These are phyloP conservation scores for Peromyscus californicus DNA, from an alignment of 2,113 vertebrate genomes.

Conservation along the genomic window DNA sequence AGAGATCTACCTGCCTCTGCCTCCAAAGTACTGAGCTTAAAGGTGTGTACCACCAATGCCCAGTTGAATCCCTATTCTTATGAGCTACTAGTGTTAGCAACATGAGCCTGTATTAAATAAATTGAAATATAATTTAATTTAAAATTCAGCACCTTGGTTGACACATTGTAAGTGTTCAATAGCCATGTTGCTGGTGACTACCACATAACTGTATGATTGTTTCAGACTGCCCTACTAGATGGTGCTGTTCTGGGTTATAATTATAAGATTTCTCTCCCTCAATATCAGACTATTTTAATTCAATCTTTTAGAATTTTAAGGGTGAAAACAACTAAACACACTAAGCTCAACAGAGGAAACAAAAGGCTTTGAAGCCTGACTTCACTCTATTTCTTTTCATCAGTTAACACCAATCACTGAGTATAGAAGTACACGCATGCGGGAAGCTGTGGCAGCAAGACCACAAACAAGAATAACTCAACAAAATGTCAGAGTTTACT, in stretches of 20 bases:
- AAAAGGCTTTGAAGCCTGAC: neutral
- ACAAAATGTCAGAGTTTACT: neutral
- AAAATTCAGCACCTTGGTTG: conserved; percentile 11
- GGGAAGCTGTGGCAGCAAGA: neutral
- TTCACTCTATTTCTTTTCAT: conserved; percentile 35
- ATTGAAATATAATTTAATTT: neutral
- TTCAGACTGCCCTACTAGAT: neutral
- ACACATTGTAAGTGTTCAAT: neutral
- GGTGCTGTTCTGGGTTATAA: neutral
- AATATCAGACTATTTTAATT: conserved; percentile 43
- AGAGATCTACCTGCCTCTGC: neutral
- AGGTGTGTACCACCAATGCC: neutral
- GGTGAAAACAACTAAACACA: conserved; percentile 28
- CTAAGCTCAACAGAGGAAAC: neutral
- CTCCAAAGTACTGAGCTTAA: neutral
- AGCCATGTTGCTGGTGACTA: neutral
- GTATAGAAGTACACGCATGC: neutral
- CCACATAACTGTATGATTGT: neutral
- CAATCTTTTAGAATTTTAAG: conserved; percentile 48
- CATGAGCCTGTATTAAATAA: neutral
- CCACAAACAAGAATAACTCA: neutral
- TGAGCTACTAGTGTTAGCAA: neutral
- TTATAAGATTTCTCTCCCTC: neutral
- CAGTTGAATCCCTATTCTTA: neutral
- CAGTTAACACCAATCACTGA: neutral